Conservation (phyloP, 2,113 vertebrate species). For the Cettia cetti region DNA sequence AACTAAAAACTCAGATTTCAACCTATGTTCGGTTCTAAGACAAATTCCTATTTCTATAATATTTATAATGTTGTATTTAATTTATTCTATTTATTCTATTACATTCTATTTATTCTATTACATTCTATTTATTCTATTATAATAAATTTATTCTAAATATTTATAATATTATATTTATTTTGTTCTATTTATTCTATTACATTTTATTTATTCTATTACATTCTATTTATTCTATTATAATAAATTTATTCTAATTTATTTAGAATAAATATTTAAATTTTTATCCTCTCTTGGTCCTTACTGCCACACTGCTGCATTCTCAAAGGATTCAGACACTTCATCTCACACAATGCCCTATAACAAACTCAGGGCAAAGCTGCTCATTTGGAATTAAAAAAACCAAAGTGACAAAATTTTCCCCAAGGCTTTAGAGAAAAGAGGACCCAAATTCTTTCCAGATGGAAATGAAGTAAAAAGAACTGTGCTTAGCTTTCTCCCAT, state of each 20-base stretch:
- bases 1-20: not conserved
- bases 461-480: not conserved
- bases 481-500: not conserved
- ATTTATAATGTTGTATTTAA: too few species aligned
- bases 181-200: too few species aligned
- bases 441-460: not conserved
- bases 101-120: too few species aligned
- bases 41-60: fast-evolving
- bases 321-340: not conserved
- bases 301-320: not conserved
- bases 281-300: not conserved
- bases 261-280: not conserved
- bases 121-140: too few species aligned
- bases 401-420: not conserved
- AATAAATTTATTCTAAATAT: too few species aligned
- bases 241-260: too few species aligned
- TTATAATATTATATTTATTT: too few species aligned
- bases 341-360: fast-evolving
- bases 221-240: too few species aligned
- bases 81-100: too few species aligned
- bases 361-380: not conserved
- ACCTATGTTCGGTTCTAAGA: not conserved
- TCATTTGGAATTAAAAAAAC: not conserved
- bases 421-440: not conserved
- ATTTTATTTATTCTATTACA: too few species aligned